A percentile compares a stretch with the other conserved stretches of the same genome.
These are phyloP conservation scores for Drosophila maculinotata DNA, from an alignment of 2,888 invertebrate genomes.

Conservation along the genomic window DNA sequence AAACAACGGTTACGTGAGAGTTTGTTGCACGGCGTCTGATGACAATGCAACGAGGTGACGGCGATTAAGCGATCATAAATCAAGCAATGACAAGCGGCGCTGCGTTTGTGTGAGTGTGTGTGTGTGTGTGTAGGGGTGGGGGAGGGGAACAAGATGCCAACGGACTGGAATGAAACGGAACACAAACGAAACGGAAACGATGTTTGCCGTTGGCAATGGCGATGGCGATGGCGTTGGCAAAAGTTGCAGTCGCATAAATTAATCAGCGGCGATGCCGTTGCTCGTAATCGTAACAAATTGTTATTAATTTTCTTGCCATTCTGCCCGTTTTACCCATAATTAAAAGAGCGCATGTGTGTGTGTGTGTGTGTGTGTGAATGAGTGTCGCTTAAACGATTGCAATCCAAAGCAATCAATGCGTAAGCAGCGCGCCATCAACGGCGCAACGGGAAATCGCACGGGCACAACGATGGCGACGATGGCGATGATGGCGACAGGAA, in stretches of 20 bases:
- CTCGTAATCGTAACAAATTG: slow-evolving; percentile 65
- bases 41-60: slow-evolving; percentile 57
- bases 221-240: slow-evolving; percentile 36
- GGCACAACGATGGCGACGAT: not conserved
- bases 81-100: slow-evolving; percentile 31
- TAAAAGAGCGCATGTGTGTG: slow-evolving; percentile 27
- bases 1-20: slow-evolving; percentile 12
- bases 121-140: fast-evolving
- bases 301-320: slow-evolving; percentile 69
- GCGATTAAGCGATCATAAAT: slow-evolving; percentile 53
- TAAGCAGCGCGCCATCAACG: slow-evolving; percentile 29
- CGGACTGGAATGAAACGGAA: slow-evolving; percentile 14
- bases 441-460: not conserved
- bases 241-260: slow-evolving; percentile 61
- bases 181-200: slow-evolving; percentile 28
- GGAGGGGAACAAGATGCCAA: not conserved
- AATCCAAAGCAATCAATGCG: slow-evolving; percentile 68
- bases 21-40: slow-evolving; percentile 18
- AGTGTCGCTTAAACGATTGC: slow-evolving; percentile 65
- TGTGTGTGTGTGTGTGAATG: slow-evolving; percentile 19
- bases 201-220: slow-evolving; percentile 9
- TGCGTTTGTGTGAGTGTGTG: not conserved
- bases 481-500: slow-evolving; percentile 26
- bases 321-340: slow-evolving; percentile 57
- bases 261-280: slow-evolving; percentile 50